Conservation (phyloP, 2,888 invertebrate genomes). For the Uloborus plumipes region DNA sequence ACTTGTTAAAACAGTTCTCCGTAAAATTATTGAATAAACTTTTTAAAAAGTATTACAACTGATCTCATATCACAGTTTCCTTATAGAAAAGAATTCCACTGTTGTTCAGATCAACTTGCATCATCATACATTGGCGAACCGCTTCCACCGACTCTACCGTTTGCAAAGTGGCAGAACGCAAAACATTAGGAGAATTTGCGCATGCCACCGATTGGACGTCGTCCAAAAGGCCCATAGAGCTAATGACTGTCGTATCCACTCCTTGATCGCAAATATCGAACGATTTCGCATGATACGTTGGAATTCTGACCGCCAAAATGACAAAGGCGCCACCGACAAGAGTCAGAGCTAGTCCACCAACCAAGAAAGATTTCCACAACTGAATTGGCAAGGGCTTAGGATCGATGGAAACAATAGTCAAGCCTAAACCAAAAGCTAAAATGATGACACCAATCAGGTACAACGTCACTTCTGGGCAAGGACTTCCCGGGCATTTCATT, state of each 20-base stretch:
- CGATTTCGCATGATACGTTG: background rate
- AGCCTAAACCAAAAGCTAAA: background rate
- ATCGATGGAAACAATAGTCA: slow-evolving; percentile 6
- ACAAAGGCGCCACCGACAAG: background rate
- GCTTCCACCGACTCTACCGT: background rate
- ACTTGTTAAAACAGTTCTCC: no score
- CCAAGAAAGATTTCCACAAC: slow-evolving; percentile 8
- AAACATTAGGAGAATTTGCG: background rate
- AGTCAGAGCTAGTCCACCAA: background rate
- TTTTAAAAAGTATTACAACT: background rate
- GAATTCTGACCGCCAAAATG: background rate
- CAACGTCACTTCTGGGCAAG: background rate
- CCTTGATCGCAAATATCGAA: background rate
- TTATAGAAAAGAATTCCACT: slow-evolving; percentile 6
- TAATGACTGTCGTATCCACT: background rate
- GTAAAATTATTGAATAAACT: no score
- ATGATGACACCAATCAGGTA: background rate
- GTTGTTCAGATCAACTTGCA: background rate
- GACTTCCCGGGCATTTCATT: background rate
- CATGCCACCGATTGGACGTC: background rate
- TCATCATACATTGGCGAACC: background rate
- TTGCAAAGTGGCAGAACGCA: background rate
- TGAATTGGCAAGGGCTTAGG: background rate
- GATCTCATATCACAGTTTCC: slow-evolving; percentile 13
- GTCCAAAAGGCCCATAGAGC: background rate